Base-by-base conservation (phyloP, 2,797 vertebrate genomes). In the Acipenser oxyrinchus region DNA sequence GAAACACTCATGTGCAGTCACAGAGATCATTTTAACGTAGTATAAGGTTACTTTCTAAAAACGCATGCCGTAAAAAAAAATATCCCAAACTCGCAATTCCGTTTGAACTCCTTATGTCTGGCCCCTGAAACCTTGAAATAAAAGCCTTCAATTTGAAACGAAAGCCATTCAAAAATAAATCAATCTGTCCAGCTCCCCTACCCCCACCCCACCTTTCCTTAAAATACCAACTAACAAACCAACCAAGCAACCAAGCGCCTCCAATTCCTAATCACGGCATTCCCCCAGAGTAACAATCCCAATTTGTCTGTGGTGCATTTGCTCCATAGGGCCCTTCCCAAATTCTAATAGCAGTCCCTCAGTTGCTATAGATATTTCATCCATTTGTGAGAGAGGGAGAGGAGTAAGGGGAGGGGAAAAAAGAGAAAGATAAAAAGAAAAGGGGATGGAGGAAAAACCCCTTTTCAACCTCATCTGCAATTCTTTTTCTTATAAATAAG, bases 381-480 rank as follows among this genome's bases (percentile, higher is more conserved):
- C 49, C 57, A 63, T 23, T 65, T 62, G 63, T 67, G 67, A 68
- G 60, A 64, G 59, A 67, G 55, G 61, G 49, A 66, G 69, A 7
- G 68, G 49, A 69, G 66, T 53, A 71, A 62, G 57, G 48, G 64
- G 53, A 73, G 71, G 66, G 62, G n/a, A 49, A 70, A 7, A 67
- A 37, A 37, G 52, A 65, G 62, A 70, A 66, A 67, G 50, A 61
- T 58, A 66, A 62, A 49, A 69, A 75, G 65, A 52, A 48, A 23
- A 60, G 59, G 57, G 57, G 13, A 65, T 50, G n/a, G 70, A 66
- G 61, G 7, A 59, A 67, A 55, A 60, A 68, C 62, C 69, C 72
- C 49, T 65, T 70, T 74, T 69, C 65, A 51, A 51, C 64, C 73
- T 79, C 74, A 80, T 83, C 76, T 72, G 65, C 75, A 80, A 74